Evolutionary conservation across 1,140 invertebrate genomes (phyloP).

Genomic region (Bombus terrestris): DNA sequence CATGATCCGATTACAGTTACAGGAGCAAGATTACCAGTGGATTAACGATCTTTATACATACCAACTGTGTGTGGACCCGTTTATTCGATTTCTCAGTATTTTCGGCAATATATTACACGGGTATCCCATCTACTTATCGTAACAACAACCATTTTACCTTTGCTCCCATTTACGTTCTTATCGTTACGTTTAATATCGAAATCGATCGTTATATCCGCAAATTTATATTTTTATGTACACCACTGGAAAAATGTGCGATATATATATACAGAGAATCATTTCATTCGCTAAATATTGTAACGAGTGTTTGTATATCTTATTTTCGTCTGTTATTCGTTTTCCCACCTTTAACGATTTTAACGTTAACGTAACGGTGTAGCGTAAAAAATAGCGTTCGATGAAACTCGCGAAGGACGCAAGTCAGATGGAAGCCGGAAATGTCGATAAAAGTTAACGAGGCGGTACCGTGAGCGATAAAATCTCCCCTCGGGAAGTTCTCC

Average conservation of each 20-base stretch:
- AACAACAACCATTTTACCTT: too few relatives aligned
- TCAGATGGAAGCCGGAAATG: constrained; percentile 16
- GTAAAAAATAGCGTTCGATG: neutral
- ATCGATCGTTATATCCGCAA: too few relatives aligned
- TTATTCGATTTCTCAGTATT: constrained; percentile 5
- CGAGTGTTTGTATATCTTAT: neutral
- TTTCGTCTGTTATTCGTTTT: neutral
- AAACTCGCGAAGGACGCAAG: neutral
- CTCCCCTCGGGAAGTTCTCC: constrained; percentile 1
- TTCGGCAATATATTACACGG: too few relatives aligned
- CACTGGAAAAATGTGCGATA: too few relatives aligned
- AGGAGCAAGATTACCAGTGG: constrained; percentile 46
- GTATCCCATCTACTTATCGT: too few relatives aligned
- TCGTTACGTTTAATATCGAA: too few relatives aligned
- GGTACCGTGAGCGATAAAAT: constrained; percentile 35
- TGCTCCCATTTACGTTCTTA: too few relatives aligned
- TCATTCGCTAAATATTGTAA: too few relatives aligned
- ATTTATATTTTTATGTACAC: too few relatives aligned
- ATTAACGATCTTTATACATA: constrained; percentile 44
- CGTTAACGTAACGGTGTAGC: neutral
- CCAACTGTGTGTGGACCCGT: neutral
- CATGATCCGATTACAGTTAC: constrained; percentile 54
- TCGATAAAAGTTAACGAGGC: constrained; percentile 47
- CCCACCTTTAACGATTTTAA: neutral
- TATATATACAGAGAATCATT: too few relatives aligned